phyloP scores from a whole-genome alignment of 2,888 invertebrate genomes.

The Lasioglossum oenotherae region DNA sequence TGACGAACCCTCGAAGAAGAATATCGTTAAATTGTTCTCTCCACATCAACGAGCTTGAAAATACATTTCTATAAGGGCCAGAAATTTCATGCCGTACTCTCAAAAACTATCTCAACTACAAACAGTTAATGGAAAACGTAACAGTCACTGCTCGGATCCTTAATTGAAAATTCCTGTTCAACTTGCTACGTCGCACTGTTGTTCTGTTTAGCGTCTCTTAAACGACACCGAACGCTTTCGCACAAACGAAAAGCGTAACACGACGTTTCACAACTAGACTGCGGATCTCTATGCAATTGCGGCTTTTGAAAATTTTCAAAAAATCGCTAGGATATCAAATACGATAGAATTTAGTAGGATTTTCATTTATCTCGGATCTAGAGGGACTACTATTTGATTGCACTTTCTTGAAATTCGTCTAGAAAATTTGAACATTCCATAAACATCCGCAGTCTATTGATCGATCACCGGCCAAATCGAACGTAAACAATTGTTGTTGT shows the following conservation, averaged over 20 bases:
- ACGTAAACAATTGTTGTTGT: background rate
- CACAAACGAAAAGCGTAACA: background rate
- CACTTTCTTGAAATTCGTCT: too few species aligned
- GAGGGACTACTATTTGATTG: too few species aligned
- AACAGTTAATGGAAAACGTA: background rate
- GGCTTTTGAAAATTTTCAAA: too few species aligned
- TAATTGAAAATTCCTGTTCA: background rate
- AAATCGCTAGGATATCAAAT: too few species aligned
- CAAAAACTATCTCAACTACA: background rate
- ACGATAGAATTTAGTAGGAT: too few species aligned
- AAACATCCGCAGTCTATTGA: too few species aligned
- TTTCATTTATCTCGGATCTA: too few species aligned
- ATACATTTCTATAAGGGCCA: background rate
- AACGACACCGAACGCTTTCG: background rate
- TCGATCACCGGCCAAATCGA: background rate
- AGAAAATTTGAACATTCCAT: too few species aligned
- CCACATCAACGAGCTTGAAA: background rate
- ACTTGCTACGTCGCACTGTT: background rate
- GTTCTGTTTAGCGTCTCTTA: background rate
- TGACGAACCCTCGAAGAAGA: background rate
- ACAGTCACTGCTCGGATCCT: background rate
- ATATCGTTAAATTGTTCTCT: slow-evolving; percentile 6
- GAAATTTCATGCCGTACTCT: background rate
- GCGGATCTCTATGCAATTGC: too few species aligned
- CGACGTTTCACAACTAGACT: too few species aligned